A percentile compares a stretch with the other conserved stretches of the same genome.
Evolutionary conservation across 35 echinoderm and acorn worm genomes (phyloP).

Genomic region (Lytechinus variegatus): DNA sequence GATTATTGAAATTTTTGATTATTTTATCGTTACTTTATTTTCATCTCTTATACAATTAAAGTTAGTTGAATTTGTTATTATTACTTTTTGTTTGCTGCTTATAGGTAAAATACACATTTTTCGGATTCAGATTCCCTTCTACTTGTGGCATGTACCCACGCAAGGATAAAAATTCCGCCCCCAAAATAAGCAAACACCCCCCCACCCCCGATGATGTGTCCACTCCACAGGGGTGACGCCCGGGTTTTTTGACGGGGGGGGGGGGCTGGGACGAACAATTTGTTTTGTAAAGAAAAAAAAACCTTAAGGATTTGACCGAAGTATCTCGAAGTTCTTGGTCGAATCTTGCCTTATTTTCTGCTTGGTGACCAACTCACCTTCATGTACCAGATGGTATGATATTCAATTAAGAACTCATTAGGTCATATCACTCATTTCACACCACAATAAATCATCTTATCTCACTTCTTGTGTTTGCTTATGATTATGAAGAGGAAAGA

Average conservation of each 20-base stretch:
- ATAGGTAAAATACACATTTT: background rate
- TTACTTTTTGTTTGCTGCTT: background rate
- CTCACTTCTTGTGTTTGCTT: background rate
- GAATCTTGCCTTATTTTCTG: constrained; percentile 19
- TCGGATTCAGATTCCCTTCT: background rate
- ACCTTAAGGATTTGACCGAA: background rate
- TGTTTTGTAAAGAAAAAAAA: no score
- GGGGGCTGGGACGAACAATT: no score
- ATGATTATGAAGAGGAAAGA: constrained; percentile 38
- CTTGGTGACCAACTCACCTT: background rate
- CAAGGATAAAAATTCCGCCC: background rate
- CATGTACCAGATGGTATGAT: constrained; percentile 25
- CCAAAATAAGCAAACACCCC: no score
- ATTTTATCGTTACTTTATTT: background rate
- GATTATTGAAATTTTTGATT: background rate
- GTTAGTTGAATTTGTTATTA: background rate
- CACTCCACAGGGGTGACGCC: no score
- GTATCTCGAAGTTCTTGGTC: background rate
- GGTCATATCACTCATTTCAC: constrained; percentile 39
- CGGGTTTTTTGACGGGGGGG: no score
- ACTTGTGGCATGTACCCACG: background rate
- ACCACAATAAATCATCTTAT: constrained; percentile 12
- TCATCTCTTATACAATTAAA: background rate
- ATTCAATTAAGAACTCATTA: background rate
- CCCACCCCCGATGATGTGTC: no score